Percentiles rank a stretch among this genome's conserved stretches.
phyloP scores from a whole-genome alignment of 1,140 invertebrate species.

The Meloidogyne chitwoodi region DNA sequence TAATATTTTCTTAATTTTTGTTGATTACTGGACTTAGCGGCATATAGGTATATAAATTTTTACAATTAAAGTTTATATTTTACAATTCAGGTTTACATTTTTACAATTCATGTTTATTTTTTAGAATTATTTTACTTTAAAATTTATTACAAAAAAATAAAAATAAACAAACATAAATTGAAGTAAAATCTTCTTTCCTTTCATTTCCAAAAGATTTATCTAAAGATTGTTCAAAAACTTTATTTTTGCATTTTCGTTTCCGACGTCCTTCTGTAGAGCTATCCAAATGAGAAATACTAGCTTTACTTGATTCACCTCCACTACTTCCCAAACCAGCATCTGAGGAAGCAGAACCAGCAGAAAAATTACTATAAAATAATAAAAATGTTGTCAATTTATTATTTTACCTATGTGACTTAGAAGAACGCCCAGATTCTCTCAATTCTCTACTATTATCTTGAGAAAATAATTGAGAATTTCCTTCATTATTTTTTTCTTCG shows the following conservation, averaged over 20 bases:
- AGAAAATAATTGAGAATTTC: constrained; percentile 19
- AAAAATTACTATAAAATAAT: background rate
- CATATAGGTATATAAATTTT: too few relatives aligned
- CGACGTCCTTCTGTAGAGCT: background rate
- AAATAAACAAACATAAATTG: background rate
- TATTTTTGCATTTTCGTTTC: background rate
- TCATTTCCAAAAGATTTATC: too few relatives aligned
- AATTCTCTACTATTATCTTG: background rate
- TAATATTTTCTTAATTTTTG: background rate
- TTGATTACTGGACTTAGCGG: too few relatives aligned
- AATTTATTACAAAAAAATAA: background rate
- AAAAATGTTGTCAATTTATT: background rate
- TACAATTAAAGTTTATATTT: too few relatives aligned
- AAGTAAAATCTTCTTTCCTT: too few relatives aligned
- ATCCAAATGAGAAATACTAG: background rate
- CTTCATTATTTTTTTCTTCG: background rate
- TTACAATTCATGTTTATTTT: background rate
- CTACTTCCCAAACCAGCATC: background rate
- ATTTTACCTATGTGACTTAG: constrained; percentile 9
- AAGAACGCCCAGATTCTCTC: background rate
- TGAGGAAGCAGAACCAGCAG: background rate
- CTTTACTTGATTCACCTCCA: background rate
- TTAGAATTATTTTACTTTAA: constrained; percentile 1
- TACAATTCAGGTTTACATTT: too few relatives aligned
- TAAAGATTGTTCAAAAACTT: background rate